Conservation (phyloP, 2,888 invertebrate species). For the Copidosoma aretas region DNA sequence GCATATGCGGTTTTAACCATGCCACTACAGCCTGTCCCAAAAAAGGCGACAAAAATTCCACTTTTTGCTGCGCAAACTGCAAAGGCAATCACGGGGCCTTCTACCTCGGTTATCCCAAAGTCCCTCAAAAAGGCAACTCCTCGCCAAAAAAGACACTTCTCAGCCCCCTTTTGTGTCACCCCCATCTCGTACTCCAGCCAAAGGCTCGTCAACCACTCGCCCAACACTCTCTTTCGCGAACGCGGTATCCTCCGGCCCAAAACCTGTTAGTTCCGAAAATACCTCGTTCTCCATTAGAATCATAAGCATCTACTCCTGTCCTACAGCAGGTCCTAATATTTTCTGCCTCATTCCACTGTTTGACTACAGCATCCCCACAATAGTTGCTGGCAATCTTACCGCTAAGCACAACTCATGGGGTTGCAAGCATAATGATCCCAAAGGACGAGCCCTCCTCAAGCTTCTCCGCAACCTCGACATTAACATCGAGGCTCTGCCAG, state of each 20-base stretch:
- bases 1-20: neutral
- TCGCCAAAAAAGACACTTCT: neutral
- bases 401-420: conserved; percentile 15
- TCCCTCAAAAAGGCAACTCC: neutral
- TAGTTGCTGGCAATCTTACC: neutral
- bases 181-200: neutral
- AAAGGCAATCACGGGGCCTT: neutral
- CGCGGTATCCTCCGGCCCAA: neutral
- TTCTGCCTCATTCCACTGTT: neutral
- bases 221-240: neutral
- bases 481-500: neutral
- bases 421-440: neutral
- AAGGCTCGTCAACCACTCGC: neutral
- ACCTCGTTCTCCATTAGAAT: neutral
- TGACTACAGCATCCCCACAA: conserved; percentile 3
- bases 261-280: neutral
- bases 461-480: neutral
- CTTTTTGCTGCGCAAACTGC: neutral
- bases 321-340: neutral
- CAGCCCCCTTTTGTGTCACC: neutral
- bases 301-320: neutral
- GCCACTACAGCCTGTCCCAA: neutral
- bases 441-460: conserved; percentile 5
- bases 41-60: neutral
- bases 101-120: neutral